Evolutionary conservation across 2,888 invertebrate genomes (phyloP).

Genomic region (Sphecodes monilicornis): DNA sequence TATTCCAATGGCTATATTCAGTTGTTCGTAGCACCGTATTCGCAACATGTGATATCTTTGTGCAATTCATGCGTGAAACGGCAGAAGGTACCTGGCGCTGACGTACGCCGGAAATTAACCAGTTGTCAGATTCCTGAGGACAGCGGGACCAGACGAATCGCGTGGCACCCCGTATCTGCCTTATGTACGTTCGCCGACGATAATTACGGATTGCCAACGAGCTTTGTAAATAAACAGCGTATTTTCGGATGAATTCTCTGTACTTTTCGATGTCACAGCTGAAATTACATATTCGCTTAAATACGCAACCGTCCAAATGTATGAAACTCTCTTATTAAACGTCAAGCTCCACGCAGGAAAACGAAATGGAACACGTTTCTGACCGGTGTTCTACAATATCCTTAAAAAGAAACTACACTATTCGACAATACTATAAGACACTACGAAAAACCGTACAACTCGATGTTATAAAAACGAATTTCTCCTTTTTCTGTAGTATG

Average conservation of each 20-base stretch:
- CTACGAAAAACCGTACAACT: too few species aligned
- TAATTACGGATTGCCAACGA: background rate
- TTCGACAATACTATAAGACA: background rate
- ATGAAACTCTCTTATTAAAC: background rate
- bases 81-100: conserved; percentile 59
- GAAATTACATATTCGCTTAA: background rate
- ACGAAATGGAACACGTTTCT: background rate
- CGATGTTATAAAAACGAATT: too few species aligned
- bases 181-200: background rate
- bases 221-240: background rate
- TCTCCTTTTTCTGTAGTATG: too few species aligned
- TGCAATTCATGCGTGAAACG: conserved; percentile 46
- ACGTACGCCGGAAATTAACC: conserved; percentile 64
- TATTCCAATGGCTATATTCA: conserved; percentile 26
- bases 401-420: background rate
- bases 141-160: conserved; percentile 14
- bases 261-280: background rate
- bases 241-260: background rate
- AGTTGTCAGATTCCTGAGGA: conserved; percentile 46
- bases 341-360: background rate
- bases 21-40: conserved; percentile 15
- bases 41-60: conserved; percentile 54
- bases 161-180: background rate
- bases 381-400: too few species aligned
- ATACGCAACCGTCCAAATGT: background rate